A percentile compares a stretch with the other conserved stretches of the same genome.
These are phyloP conservation scores for Empidonax traillii DNA, from an alignment of 2,113 vertebrate species.

Conservation along the genomic window DNA sequence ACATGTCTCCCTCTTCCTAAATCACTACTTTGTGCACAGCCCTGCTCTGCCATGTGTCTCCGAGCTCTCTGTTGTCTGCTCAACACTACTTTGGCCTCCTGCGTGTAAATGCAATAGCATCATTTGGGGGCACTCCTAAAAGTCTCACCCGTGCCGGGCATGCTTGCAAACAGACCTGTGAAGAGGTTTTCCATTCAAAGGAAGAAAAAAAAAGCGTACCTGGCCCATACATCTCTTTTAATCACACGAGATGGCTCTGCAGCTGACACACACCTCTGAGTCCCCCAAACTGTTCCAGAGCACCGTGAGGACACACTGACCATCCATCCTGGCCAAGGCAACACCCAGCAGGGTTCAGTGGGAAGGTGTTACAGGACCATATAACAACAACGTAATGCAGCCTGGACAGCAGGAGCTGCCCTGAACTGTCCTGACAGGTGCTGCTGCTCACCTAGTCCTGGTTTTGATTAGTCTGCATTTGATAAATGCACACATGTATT, in stretches of 20 bases:
- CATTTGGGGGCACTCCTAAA: neutral
- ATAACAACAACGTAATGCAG: fast-evolving
- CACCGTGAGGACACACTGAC: fast-evolving
- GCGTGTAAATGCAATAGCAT: fast-evolving
- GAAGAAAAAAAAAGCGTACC: fast-evolving
- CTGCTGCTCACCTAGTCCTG: fast-evolving
- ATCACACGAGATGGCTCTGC: fast-evolving
- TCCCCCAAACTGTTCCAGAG: fast-evolving
- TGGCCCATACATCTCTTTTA: fast-evolving
- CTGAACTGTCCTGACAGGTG: fast-evolving
- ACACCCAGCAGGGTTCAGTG: fast-evolving
- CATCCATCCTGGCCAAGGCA: fast-evolving
- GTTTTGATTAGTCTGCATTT: no score
- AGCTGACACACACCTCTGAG: fast-evolving
- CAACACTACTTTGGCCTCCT: fast-evolving
- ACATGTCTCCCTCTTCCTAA: neutral
- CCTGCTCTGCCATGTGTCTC: fast-evolving
- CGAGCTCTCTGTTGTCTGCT: fast-evolving
- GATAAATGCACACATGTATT: neutral
- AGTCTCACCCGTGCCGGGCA: neutral
- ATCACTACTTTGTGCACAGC: fast-evolving
- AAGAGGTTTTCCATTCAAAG: fast-evolving
- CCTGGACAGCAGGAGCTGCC: fast-evolving
- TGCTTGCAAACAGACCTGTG: neutral
- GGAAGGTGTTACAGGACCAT: fast-evolving